Evolutionary conservation across 2,113 vertebrate species (phyloP), one percentile per base, ranked within the genome.

Genomic region (Urocynchramus pylzowi): DNA sequence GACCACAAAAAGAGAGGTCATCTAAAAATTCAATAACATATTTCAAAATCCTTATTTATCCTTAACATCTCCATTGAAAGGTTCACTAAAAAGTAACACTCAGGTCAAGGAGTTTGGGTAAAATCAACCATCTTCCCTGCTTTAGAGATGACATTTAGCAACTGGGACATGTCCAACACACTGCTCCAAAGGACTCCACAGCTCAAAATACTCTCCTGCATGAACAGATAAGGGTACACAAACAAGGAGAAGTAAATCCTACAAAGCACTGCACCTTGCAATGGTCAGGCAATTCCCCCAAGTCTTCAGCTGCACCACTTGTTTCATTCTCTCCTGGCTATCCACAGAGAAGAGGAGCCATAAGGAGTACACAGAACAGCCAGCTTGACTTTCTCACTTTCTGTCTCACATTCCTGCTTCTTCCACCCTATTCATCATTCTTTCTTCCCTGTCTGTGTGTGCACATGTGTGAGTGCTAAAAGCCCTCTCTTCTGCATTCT

Each of bases 251-350:
- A 81, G 28, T 54, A 90, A 80, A 84, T 50, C 47, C 60, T 71
- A 23, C 52, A 71, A 52, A 87, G 65, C 47, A 54, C 14, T 73
- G 16, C 30, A 33, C 17, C 6, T 8, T 7, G 9, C 11, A 69
- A 18, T 0, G 0, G 52, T 31, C 57, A 73, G 44, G 24, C 41
- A 41, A 21, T 6, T 85, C n/a, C 18, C 1, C 3, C 50, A 70
- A 13, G 15, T 21, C 86, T 85, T 85, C 82, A 85, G 59, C 42
- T 65, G 16, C 8, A 4, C 6, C 52, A 14, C 11, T 31, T 35
- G 9, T 35, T 93, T 63, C 10, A 2, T 75, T 75, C 7, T 78
- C 37, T 70, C 39, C 24, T 77, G n/a, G 19, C 17, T 81, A 44
- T 56, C 12, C 56, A 41, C 1, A 5, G 8, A 82, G 11, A 28